phyloP scores from a whole-genome alignment of 2,888 invertebrate genomes.

The Drosophila greeni region DNA sequence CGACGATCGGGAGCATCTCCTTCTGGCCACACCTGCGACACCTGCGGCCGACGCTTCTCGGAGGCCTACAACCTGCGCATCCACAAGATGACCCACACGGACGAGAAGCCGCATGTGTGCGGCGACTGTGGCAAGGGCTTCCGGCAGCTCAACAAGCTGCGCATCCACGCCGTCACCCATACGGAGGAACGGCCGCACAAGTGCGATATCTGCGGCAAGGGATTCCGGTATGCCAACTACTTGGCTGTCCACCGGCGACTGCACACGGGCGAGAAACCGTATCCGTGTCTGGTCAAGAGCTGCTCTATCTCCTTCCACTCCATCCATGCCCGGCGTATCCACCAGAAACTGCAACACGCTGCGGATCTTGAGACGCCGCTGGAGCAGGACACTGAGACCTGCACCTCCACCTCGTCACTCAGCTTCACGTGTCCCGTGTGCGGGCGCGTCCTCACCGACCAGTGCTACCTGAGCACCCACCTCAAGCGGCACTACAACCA shows the following conservation, averaged over 20 bases:
- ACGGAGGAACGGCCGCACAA: constrained; percentile 65
- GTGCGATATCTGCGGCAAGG: constrained; percentile 72
- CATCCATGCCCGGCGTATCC: constrained; percentile 59
- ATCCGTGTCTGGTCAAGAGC: constrained; percentile 49
- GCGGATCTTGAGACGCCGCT: not conserved
- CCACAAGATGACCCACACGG: constrained; percentile 74
- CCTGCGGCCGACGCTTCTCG: constrained; percentile 63
- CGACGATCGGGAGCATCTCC: not conserved
- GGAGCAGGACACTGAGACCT: not conserved
- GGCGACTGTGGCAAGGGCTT: constrained; percentile 72
- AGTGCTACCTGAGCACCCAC: constrained; percentile 70
- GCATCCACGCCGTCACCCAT: constrained; percentile 72
- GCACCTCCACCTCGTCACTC: constrained; percentile 25
- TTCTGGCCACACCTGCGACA: constrained; percentile 47
- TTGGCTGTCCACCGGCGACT: constrained; percentile 69
- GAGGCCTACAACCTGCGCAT: constrained; percentile 72
- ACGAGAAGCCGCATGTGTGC: constrained; percentile 72
- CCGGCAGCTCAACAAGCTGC: constrained; percentile 70
- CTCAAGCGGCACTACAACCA: constrained; percentile 70
- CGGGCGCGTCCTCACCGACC: constrained; percentile 64
- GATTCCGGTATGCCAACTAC: constrained; percentile 73
- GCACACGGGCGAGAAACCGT: constrained; percentile 75
- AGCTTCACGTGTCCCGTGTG: constrained; percentile 68
- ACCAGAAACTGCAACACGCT: constrained; percentile 49
- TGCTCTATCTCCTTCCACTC: constrained; percentile 60